Conservation (phyloP, 1,140 invertebrate species). For the Eumaeus atala region DNA sequence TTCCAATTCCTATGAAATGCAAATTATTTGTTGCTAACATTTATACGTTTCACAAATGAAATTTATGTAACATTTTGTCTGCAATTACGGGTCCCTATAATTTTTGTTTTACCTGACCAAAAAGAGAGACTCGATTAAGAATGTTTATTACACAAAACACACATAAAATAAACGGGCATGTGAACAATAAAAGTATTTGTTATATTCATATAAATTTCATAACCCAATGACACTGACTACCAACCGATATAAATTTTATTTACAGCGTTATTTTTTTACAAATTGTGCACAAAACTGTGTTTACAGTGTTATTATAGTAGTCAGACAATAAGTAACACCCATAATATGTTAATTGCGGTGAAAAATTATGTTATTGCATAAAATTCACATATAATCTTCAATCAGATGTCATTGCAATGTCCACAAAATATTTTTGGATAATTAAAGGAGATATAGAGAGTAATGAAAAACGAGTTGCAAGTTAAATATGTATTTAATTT, state of each 20-base stretch:
- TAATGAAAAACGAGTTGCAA: slow-evolving; percentile 44
- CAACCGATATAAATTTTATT: slow-evolving; percentile 8
- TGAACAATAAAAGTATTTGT: too few species aligned
- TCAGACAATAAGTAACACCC: not conserved
- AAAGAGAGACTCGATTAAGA: too few species aligned
- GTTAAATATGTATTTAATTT: slow-evolving; percentile 73
- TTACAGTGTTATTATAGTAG: slow-evolving; percentile 2
- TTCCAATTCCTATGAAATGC: too few species aligned
- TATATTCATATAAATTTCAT: too few species aligned
- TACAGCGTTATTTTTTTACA: not conserved
- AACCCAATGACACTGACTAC: not conserved
- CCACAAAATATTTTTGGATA: not conserved
- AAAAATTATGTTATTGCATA: slow-evolving; percentile 4
- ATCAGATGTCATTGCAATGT: not conserved
- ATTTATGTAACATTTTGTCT: too few species aligned
- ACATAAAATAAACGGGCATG: too few species aligned
- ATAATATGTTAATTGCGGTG: not conserved
- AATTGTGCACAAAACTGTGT: slow-evolving; percentile 2
- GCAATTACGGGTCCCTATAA: too few species aligned
- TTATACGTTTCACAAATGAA: too few species aligned
- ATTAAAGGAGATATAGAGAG: slow-evolving; percentile 15
- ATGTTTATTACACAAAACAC: too few species aligned
- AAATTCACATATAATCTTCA: slow-evolving; percentile 3
- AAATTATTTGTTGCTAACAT: too few species aligned
- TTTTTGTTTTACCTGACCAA: too few species aligned